Evolutionary conservation across 2,888 invertebrate genomes (phyloP), one percentile per base, ranked within the genome.

Genomic region (Ornithoptera priamus): DNA sequence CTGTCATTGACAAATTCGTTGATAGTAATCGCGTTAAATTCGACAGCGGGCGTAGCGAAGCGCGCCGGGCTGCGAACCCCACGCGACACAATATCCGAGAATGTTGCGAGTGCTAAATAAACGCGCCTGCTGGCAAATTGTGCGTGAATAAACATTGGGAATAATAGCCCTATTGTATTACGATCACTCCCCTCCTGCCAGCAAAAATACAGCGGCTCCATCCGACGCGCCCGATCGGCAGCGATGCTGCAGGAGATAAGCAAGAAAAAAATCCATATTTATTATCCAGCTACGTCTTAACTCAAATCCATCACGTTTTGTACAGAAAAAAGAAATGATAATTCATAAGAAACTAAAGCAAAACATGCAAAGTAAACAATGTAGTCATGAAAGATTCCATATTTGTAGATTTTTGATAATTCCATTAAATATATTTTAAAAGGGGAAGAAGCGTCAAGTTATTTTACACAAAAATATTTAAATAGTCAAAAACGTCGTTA

Each of bases 81-180:
- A 74, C 75, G 65, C 72, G 69, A 65, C 30, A 68, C 56, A 62
- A 67, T 68, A 72, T 65, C 78, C 75, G 78, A 76, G 76, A 83
- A 80, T 89, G 90, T 89, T 86, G 89, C 88, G 85, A 90, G 77
- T 81, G 81, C 84, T 86, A 84, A 88, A 90, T 88, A 90, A 90
- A 91, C 90, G 82, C 80, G 75, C 72, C 75, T 73, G 79, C 76
- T 79, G 75, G 88, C 91, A 92, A 92, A 92, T 92, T 92, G 92
- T 90, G 89, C 92, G 90, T 90, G 90, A 83, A 88, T 86, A 90
- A 91, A 91, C 90, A 92, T 79, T 76, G 83, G 76, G 80, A 81
- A 91, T 90, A 90, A 91, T 90, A 89, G 87, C 80, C 71, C 86
- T 86, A 90, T 92, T 91, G 90, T 91, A 85, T 88, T 88, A 85